These are phyloP conservation scores for Conomelus anceps DNA, from an alignment of 2,888 invertebrate species.

Conservation along the genomic window DNA sequence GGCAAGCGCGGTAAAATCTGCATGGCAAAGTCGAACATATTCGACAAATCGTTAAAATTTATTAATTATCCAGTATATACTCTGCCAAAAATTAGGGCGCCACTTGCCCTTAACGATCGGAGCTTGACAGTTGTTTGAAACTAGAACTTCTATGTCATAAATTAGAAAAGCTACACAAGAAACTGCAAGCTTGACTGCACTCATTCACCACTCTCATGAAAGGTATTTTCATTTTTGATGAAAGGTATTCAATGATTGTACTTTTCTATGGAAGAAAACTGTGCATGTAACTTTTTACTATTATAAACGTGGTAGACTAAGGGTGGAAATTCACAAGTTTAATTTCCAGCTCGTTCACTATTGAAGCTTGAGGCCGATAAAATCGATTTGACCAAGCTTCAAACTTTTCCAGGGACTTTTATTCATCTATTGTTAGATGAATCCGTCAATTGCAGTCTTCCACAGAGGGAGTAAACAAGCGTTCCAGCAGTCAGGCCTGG, in stretches of 20 bases:
- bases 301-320: not conserved
- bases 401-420: not conserved
- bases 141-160: too few species aligned
- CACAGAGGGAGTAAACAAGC: not conserved
- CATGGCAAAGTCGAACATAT: too few species aligned
- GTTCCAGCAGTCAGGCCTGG: not conserved
- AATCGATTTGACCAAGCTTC: not conserved
- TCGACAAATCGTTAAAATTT: too few species aligned
- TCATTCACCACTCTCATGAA: too few species aligned
- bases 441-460: not conserved
- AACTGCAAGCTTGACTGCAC: too few species aligned
- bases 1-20: too few species aligned
- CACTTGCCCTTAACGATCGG: too few species aligned
- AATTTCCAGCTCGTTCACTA: not conserved
- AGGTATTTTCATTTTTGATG: too few species aligned
- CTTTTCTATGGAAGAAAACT: not conserved
- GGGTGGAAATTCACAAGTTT: not conserved
- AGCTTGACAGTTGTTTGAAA: too few species aligned
- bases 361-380: not conserved
- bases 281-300: not conserved
- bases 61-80: too few species aligned
- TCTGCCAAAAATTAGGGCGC: too few species aligned
- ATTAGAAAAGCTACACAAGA: too few species aligned
- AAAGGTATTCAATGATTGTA: not conserved
- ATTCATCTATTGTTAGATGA: not conserved